A percentile compares a stretch with the other conserved stretches of the same genome.
Evolutionary conservation across 2,113 vertebrate genomes (phyloP).

Genomic region (Lucifuga dentata): DNA sequence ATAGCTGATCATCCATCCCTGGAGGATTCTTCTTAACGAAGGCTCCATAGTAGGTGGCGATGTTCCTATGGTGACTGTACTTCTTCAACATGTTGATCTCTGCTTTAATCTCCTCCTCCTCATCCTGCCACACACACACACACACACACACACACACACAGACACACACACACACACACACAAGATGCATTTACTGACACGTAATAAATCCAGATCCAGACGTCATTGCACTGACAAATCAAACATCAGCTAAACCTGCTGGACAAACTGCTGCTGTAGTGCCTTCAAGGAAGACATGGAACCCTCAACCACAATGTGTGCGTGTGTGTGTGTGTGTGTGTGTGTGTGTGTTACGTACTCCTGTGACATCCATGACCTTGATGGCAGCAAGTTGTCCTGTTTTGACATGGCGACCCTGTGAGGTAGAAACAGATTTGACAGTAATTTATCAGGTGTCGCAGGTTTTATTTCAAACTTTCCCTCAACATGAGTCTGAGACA

Average conservation of each 20-base stretch:
- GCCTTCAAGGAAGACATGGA: too few species aligned
- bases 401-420: conserved; percentile 98
- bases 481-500: too few species aligned
- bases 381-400: conserved; percentile 98
- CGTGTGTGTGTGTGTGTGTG: conserved; percentile 25
- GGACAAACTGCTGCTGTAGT: too few species aligned
- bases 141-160: conserved; percentile 12
- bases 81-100: conserved; percentile 99
- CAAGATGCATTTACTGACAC: background rate
- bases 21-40: conserved; percentile 99
- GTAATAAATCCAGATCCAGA: too few species aligned
- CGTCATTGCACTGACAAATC: too few species aligned
- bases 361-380: conserved; percentile 99
- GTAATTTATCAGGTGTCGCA: too few species aligned
- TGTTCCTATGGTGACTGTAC: conserved; percentile 97
- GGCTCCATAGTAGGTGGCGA: conserved; percentile 95
- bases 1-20: conserved; percentile 97
- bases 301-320: background rate
- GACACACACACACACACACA: conserved; percentile 11
- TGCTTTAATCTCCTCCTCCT: conserved; percentile 99
- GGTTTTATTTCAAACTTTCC: too few species aligned
- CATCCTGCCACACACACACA: conserved; percentile 86
- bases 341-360: conserved; percentile 83
- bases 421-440: conserved; percentile 37
- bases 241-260: too few species aligned